Evolutionary conservation across 1,140 invertebrate species (phyloP), one percentile per base, ranked within the genome.

Genomic region (Trichogramma pretiosum): DNA sequence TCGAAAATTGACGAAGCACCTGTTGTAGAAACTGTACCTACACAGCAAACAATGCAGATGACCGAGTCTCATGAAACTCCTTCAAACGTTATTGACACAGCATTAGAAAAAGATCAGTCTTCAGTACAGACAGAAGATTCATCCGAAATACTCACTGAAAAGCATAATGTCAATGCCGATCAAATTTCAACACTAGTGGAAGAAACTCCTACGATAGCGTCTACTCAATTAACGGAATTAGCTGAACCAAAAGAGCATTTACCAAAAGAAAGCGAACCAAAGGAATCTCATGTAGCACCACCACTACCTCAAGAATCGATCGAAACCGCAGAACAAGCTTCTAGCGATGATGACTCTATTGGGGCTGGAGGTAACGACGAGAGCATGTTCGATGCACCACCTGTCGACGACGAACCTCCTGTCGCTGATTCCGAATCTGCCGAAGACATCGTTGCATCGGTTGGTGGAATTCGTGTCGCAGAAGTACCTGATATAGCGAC

Each of bases 391-490:
- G 46, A 56, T 17, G 42, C 52, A 7, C 37, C 56, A 2, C 34
- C 57, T 1, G 28, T 33, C 7, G 64, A 67, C 13, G 63, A 65
- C 1, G 22, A 41, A 0, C 65, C 70, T 58, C 63, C 68, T 22
- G 45, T 68, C 1, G 63, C 57, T 1, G 21, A 41, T 40, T 30
- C 43, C 1, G 21, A 45, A 23, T 9, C 33, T 0, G 59, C 63
- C 2, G 57, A 62, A 0, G 57, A 63, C 8, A 16, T 50, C 0
- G 14, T 11, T 10, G 21, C 4, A 46, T 51, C 18, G 36, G 46
- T 67, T 41, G 59, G 62, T n/a, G 62, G 69, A 0, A 68, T 68
- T 28, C 52, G 64, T 1, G 61, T 67, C 3, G 57, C 59, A 2
- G 68, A 71, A 21, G 22, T 68, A 28, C n/a, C n/a, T n/a, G n/a